Percentiles rank a stretch among this genome's conserved stretches.
These are phyloP conservation scores for Neocrepidodera transversa DNA, from an alignment of 2,888 invertebrate species.

Conservation along the genomic window DNA sequence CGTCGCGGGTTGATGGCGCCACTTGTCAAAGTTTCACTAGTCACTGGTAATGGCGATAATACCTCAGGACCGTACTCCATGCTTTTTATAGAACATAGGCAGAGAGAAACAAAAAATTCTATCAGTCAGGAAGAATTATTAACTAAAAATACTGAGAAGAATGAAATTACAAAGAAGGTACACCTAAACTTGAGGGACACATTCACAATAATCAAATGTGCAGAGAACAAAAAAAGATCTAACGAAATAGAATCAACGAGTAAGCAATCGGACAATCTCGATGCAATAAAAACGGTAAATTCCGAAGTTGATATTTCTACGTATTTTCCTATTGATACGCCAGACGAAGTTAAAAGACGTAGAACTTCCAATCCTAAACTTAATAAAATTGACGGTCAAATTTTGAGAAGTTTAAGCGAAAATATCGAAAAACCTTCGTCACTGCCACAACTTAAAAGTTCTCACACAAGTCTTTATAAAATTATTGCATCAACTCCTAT, in stretches of 20 bases:
- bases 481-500: conserved; percentile 39
- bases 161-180: conserved; percentile 4
- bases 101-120: background rate
- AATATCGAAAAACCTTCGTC: conserved; percentile 43
- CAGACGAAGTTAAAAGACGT: conserved; percentile 43
- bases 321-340: conserved; percentile 27
- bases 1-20: conserved; percentile 71
- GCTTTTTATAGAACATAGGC: conserved; percentile 57
- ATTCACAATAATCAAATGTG: background rate
- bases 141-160: background rate
- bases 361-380: conserved; percentile 36
- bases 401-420: conserved; percentile 29
- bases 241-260: conserved; percentile 23
- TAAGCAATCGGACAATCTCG: background rate
- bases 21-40: conserved; percentile 61
- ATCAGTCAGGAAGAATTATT: conserved; percentile 10
- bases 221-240: conserved; percentile 32
- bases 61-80: conserved; percentile 70
- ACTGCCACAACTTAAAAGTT: conserved; percentile 38
- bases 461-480: conserved; percentile 22
- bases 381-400: conserved; percentile 30
- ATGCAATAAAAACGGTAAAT: background rate
- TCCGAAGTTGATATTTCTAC: background rate
- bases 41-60: conserved; percentile 50
- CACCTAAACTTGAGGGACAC: conserved; percentile 3